Evolutionary conservation across 1,140 invertebrate species (phyloP).

Genomic region (Piezodorus guildinii): DNA sequence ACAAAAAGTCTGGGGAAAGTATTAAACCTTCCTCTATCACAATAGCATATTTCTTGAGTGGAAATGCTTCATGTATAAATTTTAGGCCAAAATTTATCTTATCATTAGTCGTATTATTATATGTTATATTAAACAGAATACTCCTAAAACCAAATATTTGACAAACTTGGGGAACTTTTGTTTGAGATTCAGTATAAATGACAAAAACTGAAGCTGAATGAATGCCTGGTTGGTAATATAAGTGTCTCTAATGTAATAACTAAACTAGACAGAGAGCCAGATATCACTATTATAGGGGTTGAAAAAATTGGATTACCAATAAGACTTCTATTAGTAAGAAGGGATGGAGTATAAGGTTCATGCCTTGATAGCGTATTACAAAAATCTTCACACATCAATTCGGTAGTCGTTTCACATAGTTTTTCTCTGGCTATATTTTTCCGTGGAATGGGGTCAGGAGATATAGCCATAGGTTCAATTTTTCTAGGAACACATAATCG

Average conservation of each 20-base stretch:
- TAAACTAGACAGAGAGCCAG: constrained; percentile 35
- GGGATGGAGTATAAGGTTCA: constrained; percentile 35
- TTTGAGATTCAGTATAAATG: constrained; percentile 27
- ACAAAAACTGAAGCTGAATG: constrained; percentile 32
- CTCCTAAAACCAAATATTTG: constrained; percentile 21
- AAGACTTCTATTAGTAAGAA: constrained; percentile 35
- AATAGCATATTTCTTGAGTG: constrained; percentile 35
- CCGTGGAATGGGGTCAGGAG: constrained; percentile 34
- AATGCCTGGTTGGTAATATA: constrained; percentile 40
- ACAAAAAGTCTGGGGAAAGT: constrained; percentile 39
- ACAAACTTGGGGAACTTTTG: constrained; percentile 28
- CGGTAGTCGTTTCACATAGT: constrained; percentile 34
- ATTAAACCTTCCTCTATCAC: constrained; percentile 40
- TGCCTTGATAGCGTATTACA: constrained; percentile 37
- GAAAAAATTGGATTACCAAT: constrained; percentile 36
- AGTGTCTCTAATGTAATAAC: constrained; percentile 39
- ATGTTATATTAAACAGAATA: constrained; percentile 13
- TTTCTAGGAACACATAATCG: constrained; percentile 30
- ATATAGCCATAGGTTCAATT: constrained; percentile 27
- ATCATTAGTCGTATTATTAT: constrained; percentile 31
- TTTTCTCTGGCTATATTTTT: constrained; percentile 35
- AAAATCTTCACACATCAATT: constrained; percentile 37
- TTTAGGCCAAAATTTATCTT: constrained; percentile 30
- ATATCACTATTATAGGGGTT: constrained; percentile 38
- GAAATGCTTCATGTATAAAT: constrained; percentile 27